Conservation (phyloP, 1,140 invertebrate species). For the Dreissena rostriformis region DNA sequence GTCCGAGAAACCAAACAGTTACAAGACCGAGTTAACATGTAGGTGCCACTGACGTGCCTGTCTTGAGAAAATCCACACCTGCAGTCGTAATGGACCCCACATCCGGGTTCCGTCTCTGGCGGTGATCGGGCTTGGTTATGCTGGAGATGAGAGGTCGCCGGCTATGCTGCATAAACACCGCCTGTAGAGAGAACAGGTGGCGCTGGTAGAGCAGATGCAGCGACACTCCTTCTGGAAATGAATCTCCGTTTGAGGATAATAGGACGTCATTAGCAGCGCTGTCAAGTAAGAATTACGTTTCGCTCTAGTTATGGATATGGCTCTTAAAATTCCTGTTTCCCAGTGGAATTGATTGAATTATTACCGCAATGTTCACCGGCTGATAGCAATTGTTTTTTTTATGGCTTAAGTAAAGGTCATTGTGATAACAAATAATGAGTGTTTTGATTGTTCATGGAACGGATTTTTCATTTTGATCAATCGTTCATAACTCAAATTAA, state of each 20-base stretch:
- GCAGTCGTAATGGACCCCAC: conserved; percentile 41
- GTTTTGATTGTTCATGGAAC: no score
- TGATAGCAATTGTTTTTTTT: background rate
- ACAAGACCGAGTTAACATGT: background rate
- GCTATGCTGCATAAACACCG: conserved; percentile 42
- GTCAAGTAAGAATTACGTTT: no score
- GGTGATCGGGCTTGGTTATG: conserved; percentile 4
- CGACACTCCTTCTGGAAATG: conserved; percentile 44
- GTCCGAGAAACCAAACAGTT: conserved; percentile 20
- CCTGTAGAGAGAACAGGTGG: conserved; percentile 33
- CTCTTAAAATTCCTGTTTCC: no score
- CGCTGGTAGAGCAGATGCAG: conserved; percentile 43
- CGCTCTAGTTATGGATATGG: no score
- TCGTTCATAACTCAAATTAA: background rate
- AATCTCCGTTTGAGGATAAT: conserved; percentile 38
- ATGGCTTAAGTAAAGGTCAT: background rate
- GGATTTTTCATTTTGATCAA: background rate
- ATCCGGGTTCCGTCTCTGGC: conserved; percentile 38
- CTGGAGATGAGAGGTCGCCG: conserved; percentile 7
- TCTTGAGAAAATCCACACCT: conserved; percentile 23
- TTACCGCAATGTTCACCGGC: no score
- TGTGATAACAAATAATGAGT: no score
- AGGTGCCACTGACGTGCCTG: conserved; percentile 25
- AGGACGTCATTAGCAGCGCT: background rate
- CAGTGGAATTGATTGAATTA: no score